Percentiles rank a stretch among this genome's conserved stretches.
phyloP scores from a whole-genome alignment of 1,140 invertebrate species.

The Onthophagus taurus region DNA sequence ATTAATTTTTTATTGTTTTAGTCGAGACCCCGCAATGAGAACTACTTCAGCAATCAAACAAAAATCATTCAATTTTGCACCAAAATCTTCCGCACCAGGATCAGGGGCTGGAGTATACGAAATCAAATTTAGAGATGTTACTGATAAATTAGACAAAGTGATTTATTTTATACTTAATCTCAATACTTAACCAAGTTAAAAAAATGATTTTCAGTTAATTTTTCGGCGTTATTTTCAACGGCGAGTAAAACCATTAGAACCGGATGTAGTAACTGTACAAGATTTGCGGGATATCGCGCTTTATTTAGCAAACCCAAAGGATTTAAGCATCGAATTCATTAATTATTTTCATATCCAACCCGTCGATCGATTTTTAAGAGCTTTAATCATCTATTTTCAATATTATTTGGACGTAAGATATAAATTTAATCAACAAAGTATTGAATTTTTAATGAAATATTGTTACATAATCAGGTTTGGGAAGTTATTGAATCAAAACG shows the following conservation, averaged over 20 bases:
- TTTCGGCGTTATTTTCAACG: constrained; percentile 47
- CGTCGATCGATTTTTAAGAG: constrained; percentile 50
- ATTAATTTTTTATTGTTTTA: constrained; percentile 6
- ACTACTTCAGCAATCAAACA: constrained; percentile 7
- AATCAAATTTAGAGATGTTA: constrained; percentile 14
- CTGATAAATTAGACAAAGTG: constrained; percentile 14
- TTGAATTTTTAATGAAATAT: background rate
- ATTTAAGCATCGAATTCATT: constrained; percentile 47
- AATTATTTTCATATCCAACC: constrained; percentile 47
- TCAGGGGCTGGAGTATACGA: background rate
- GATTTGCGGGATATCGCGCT: constrained; percentile 56
- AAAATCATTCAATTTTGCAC: background rate
- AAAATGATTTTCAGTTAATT: constrained; percentile 42
- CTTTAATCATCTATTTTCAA: constrained; percentile 51
- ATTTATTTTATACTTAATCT: background rate
- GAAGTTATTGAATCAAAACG: constrained; percentile 44
- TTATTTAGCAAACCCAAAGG: constrained; percentile 43
- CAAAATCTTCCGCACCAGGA: background rate
- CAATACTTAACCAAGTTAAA: background rate
- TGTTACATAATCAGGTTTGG: constrained; percentile 36
- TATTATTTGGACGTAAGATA: constrained; percentile 45
- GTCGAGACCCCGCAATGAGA: constrained; percentile 5
- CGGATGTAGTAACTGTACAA: constrained; percentile 49
- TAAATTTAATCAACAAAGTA: background rate
- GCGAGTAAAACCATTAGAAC: constrained; percentile 41